Conservation (phyloP, 2,113 vertebrate species). For the Smithornis capensis region DNA sequence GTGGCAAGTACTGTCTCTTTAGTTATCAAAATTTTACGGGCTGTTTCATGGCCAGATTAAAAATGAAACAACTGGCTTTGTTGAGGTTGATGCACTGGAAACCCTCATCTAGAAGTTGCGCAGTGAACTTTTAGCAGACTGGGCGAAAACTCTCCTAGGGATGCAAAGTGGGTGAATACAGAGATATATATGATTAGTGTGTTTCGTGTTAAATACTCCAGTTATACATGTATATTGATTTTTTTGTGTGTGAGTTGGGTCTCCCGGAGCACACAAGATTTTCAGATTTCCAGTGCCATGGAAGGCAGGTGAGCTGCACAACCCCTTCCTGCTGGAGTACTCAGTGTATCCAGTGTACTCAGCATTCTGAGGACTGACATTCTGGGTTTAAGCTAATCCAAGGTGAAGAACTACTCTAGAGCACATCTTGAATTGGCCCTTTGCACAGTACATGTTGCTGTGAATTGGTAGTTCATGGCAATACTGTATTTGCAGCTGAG, state of each 20-base stretch:
- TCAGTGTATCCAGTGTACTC: neutral
- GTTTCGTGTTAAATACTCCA: neutral
- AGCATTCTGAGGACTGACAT: neutral
- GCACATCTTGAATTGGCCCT: neutral
- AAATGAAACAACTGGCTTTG: neutral
- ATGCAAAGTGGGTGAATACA: neutral
- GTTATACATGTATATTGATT: rapidly evolving
- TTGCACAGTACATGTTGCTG: neutral
- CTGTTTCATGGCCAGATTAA: neutral
- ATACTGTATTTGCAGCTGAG: neutral
- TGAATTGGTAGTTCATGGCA: neutral
- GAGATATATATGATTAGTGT: rapidly evolving
- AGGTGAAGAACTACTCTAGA: neutral
- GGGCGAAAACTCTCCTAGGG: neutral
- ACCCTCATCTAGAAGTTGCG: neutral
- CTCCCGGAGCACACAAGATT: neutral
- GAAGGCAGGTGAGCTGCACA: neutral
- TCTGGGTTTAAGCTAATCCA: neutral
- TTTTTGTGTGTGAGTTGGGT: neutral
- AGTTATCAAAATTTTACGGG: neutral
- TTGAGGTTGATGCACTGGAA: neutral
- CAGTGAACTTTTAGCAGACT: neutral
- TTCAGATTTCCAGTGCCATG: neutral
- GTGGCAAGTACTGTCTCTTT: neutral
- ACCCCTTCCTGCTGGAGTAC: neutral